Evolutionary conservation across 2,797 vertebrate species (phyloP), one percentile per base, ranked within the genome.

Genomic region (Botia kubotai): DNA sequence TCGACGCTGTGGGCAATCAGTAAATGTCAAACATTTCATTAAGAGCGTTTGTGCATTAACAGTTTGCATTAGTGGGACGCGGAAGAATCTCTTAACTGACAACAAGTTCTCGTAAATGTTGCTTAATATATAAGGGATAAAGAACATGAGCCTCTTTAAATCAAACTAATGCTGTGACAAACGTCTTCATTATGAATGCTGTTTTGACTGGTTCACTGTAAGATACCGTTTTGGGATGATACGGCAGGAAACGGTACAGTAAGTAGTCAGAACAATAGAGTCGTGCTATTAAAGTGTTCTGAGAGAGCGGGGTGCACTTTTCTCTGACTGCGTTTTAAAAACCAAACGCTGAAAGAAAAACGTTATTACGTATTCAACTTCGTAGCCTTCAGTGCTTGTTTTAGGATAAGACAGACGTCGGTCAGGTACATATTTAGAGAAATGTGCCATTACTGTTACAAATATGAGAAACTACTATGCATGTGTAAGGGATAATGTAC

Each of bases 11-110:
- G 53, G 75, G 68, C 80, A 71, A 82, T 84, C 75, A 79, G 57
- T 79, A 82, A 84, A 84, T 87, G 87, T 83, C 85, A 86, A 68
- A 74, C 75, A 74, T 85, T 84, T 86, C 69, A 86, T 80, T 79
- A 82, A 82, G 68, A 48, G 23, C 68, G 21, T 77, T 77, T 70
- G 57, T 77, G 17, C 66, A 48, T 68, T 58, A 8, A 62, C 65
- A 57, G 21, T 58, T 69, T 77, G 33, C 36, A 10, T 60, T 68
- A 26, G 36, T 33, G 16, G 14, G n/a, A 21, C 14, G 4, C 62
- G 58, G n/a, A 78, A 65, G 48, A 3, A 50, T 29, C 36, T 11
- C 58, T 80, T 80, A 33, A 79, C 53, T 75, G 72, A 70, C 39
- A 43, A 83, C 23, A 75, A 75, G 75, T 39, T 66, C 63, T 39